A percentile compares a stretch with the other conserved stretches of the same genome.
Evolutionary conservation across 1,140 invertebrate genomes (phyloP).

Genomic region (Ips typographus): DNA sequence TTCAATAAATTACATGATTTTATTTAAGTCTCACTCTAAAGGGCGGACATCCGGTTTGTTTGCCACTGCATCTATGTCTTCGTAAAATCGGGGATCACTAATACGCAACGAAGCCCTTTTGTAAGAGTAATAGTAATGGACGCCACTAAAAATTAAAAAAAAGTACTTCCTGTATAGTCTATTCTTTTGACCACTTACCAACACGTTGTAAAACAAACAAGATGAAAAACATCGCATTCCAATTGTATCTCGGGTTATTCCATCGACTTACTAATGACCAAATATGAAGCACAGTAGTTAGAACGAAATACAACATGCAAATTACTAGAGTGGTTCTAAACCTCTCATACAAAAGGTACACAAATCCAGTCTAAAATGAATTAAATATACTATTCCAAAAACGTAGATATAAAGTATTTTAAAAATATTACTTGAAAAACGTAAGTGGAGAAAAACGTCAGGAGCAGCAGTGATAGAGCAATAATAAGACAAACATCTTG

Average conservation of each 20-base stretch:
- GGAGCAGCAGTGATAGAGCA: slow-evolving; percentile 62
- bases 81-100: slow-evolving; percentile 72
- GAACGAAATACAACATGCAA: slow-evolving; percentile 58
- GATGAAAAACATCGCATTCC: slow-evolving; percentile 59
- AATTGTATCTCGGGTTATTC: slow-evolving; percentile 55
- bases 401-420: neutral
- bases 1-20: slow-evolving; percentile 27
- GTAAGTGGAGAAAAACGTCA: slow-evolving; percentile 72
- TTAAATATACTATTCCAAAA: slow-evolving; percentile 3
- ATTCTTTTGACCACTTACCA: slow-evolving; percentile 52
- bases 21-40: slow-evolving; percentile 8
- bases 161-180: no score
- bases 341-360: slow-evolving; percentile 65
- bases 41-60: slow-evolving; percentile 3
- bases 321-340: slow-evolving; percentile 61
- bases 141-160: slow-evolving; percentile 59
- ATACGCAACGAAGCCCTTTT: slow-evolving; percentile 70
- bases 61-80: slow-evolving; percentile 67
- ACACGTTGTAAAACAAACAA: slow-evolving; percentile 62
- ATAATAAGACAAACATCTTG: slow-evolving; percentile 70
- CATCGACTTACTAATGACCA: slow-evolving; percentile 61
- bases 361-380: slow-evolving; percentile 62
- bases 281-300: slow-evolving; percentile 60
- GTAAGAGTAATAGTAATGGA: slow-evolving; percentile 74
- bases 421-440: slow-evolving; percentile 65